Base-by-base conservation (phyloP, 2,888 invertebrate species). In the Silvanus unidentatus region DNA sequence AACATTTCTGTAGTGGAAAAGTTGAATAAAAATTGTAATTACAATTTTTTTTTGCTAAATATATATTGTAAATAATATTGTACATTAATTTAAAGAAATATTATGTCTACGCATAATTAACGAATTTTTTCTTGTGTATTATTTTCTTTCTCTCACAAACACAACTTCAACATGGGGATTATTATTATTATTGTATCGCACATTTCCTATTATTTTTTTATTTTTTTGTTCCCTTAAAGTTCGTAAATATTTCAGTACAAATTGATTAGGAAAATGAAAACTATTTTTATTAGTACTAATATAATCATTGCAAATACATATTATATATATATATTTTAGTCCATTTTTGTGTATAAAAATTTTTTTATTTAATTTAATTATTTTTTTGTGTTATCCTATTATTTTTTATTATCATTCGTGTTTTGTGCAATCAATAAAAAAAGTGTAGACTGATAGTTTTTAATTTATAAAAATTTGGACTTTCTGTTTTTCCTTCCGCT, bases 381-480 rank as follows among this genome's bases (percentile, higher is more conserved):
- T 49, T 51, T 60, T 60, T 55, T 53, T 58, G 53, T 58, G 60
- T 65, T 63, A 59, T 64, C 57, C 58, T 64, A 63, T 65, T 69
- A 65, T 68, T 62, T 66, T 65, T n/a, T n/a, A n/a, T n/a, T n/a
- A n/a, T n/a, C n/a, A 62, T 67, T 66, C 66, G 66, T 69, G 66
- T 69, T 66, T 64, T 67, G 69, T 69, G 69, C 69, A 69, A 69
- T 69, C 60, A 69, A 65, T 66, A 66, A 68, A 69, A 66, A 68
- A 69, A 64, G 60, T 63, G 66, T 69, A 69, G 69, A 69, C 69
- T 69, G 69, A 68, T 67, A 66, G 64, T 64, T 66, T 64, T 65
- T 59, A 60, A 59, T 53, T 51, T 50, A 55, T 53, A 45, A 3
- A 58, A 53, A 51, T 53, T 48, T 52, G 50, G 50, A 49, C 53